Base-by-base conservation (phyloP, 2,797 vertebrate genomes). In the Pseudopleuronectes americanus region DNA sequence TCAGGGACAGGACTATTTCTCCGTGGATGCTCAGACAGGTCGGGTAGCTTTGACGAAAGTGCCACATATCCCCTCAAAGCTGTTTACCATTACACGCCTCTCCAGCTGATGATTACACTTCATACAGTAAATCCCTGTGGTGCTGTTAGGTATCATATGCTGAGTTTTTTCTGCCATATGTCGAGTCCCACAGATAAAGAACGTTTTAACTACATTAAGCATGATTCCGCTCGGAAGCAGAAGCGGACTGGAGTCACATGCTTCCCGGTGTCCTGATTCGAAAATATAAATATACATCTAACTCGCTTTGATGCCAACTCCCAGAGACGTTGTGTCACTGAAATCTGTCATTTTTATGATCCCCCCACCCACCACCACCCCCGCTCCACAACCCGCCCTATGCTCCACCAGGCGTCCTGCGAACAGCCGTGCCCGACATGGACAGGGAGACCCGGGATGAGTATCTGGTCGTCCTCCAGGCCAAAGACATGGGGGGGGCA, bases 1-100 rank as follows among this genome's bases (percentile, higher is more conserved):
- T 24, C 96, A 99, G 84, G 97, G 98, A 47, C 97, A 99, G 58
- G 96, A 97, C 63, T 96, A 95, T 85, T 99, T 99, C 90, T 98
- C 97, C 0, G 96, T 99, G 86, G 98, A 99, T 86, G 95, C 97
- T 31, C 96, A 99, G 86, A 97, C 97, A 96, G 98, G 98, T 89
- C 65, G 54, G 83, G 14, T 60, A 36, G 21, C n/a, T 47, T 64
- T 43, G 36, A 21, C 4, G 47, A n/a, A 8, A 51, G 55, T 4
- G 17, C 26, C 2, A 6, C 22, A 19, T 60, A 57, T 49, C 45
- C 51, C 33, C 31, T 61, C 47, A 74, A 68, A 81, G 80, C 71
- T 76, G 47, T 71, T 77, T 76, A 64, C 52, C 53, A 52, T 48
- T 49, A 43, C 64, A 38, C 13, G 54, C 23, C 53, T 63, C 62